A percentile compares a stretch with the other conserved stretches of the same genome.
Conservation (phyloP, 2,888 invertebrate genomes). For the Pseudanteris insignis region DNA sequence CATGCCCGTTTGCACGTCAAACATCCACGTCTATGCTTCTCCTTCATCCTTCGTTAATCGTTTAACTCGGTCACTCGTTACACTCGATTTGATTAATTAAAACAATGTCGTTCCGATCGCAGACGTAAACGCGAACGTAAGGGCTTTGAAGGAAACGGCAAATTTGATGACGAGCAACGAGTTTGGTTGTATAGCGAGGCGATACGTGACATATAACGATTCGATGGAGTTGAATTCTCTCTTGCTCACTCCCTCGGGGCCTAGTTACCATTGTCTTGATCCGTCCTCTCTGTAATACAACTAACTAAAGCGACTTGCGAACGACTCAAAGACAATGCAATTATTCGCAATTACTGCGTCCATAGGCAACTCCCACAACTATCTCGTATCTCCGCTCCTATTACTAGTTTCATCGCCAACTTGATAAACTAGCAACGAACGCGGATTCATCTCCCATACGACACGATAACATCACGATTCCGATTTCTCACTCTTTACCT, state of each 20-base stretch:
- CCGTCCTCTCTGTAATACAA: constrained; percentile 27
- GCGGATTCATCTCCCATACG: constrained; percentile 18
- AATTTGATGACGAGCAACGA: constrained; percentile 33
- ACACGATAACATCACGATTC: constrained; percentile 23
- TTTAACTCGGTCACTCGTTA: constrained; percentile 1
- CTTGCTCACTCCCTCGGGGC: constrained; percentile 16
- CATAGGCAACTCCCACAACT: constrained; percentile 62
- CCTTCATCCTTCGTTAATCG: not conserved
- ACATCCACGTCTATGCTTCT: not conserved
- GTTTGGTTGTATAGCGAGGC: constrained; percentile 23
- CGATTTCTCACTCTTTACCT: not conserved
- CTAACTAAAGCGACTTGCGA: constrained; percentile 51
- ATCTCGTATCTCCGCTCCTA: constrained; percentile 62
- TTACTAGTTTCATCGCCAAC: constrained; percentile 50
- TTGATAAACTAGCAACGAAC: constrained; percentile 27
- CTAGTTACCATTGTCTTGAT: constrained; percentile 22
- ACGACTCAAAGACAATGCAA: constrained; percentile 66
- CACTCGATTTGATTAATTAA: constrained; percentile 30
- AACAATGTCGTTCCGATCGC: constrained; percentile 15
- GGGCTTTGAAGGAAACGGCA: constrained; percentile 18
- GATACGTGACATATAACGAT: constrained; percentile 42
- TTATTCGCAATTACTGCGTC: constrained; percentile 66
- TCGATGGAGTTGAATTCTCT: constrained; percentile 18
- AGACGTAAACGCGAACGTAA: constrained; percentile 20
- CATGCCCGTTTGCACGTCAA: no score